A percentile compares a stretch with the other conserved stretches of the same genome.
These are phyloP conservation scores for Athene cunicularia DNA, from an alignment of 2,113 vertebrate species.

Conservation along the genomic window DNA sequence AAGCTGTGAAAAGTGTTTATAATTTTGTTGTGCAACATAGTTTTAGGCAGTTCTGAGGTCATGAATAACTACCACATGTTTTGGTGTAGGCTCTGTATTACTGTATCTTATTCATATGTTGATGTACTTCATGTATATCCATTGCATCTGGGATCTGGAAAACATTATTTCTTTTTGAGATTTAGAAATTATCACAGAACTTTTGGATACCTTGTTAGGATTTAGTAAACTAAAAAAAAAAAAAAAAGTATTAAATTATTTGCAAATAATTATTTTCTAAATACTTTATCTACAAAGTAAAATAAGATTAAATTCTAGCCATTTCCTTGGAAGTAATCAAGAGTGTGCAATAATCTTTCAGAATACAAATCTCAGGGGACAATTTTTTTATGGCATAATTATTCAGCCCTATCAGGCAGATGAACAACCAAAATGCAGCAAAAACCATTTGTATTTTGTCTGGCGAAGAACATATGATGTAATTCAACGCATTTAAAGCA, in stretches of 20 bases:
- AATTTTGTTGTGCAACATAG: neutral
- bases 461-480: neutral
- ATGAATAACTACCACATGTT: neutral
- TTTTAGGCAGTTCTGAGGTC: neutral
- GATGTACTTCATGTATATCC: neutral
- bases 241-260: neutral
- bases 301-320: neutral
- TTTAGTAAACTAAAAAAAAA: neutral
- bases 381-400: neutral
- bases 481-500: neutral
- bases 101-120: neutral
- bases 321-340: neutral
- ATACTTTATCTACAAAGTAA: neutral
- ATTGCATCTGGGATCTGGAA: neutral
- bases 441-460: neutral
- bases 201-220: neutral
- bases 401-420: neutral
- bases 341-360: neutral
- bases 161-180: neutral
- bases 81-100: neutral
- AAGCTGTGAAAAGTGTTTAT: neutral
- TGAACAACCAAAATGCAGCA: neutral
- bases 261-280: neutral
- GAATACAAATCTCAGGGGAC: neutral
- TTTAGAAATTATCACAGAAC: neutral